phyloP scores from a whole-genome alignment of 2,113 vertebrate species.

The Lanius ludovicianus region DNA sequence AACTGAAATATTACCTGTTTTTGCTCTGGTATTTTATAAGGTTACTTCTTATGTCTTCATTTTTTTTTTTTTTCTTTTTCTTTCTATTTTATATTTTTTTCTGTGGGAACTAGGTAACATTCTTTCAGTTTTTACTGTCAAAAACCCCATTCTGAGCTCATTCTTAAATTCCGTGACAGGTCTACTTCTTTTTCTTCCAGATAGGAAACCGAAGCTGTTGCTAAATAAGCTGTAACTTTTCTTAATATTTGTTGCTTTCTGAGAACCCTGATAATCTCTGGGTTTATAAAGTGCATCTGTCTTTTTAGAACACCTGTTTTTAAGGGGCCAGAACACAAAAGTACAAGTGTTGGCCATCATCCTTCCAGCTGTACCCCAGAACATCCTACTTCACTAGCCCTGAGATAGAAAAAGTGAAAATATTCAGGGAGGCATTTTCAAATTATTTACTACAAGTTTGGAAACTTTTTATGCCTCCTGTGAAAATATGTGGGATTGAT shows the following conservation, averaged over 20 bases:
- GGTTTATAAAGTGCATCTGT: background rate
- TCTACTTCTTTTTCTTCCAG: background rate
- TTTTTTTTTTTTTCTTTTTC: background rate
- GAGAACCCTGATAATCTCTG: background rate
- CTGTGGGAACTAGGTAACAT: background rate
- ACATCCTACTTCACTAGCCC: background rate
- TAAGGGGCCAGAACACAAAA: background rate
- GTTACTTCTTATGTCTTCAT: background rate
- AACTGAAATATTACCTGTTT: background rate
- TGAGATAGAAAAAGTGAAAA: background rate
- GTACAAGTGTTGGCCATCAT: background rate
- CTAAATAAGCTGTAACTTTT: background rate
- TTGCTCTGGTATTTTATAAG: background rate
- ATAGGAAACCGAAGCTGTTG: background rate
- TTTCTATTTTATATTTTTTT: no score
- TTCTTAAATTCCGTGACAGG: background rate
- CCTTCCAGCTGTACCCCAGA: background rate
- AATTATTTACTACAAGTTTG: background rate
- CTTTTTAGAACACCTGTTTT: background rate
- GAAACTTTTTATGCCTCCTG: background rate
- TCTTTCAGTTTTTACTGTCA: background rate
- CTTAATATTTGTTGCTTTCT: background rate
- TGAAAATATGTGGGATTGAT: background rate
- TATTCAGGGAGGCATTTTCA: background rate
- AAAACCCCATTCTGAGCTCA: background rate